A percentile compares a stretch with the other conserved stretches of the same genome.
Conservation (phyloP, 2,113 vertebrate genomes). For the Otis tarda region DNA sequence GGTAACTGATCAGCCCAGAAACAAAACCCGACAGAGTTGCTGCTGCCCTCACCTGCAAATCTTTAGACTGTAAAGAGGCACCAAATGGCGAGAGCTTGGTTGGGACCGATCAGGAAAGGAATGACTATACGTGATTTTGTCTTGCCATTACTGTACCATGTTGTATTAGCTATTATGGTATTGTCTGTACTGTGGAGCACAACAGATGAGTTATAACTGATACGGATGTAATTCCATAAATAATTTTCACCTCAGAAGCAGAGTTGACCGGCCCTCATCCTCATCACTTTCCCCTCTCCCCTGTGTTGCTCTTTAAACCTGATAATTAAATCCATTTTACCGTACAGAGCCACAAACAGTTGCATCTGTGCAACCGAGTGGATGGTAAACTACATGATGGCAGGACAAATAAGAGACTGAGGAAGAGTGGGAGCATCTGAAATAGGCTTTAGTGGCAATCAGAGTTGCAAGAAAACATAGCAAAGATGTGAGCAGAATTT, state of each 20-base stretch:
- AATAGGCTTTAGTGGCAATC: background rate
- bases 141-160: fast-evolving
- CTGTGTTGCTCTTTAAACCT: background rate
- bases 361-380: background rate
- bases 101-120: background rate
- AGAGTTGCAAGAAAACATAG: background rate
- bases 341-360: background rate
- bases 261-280: background rate
- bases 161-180: background rate
- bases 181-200: background rate
- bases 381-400: background rate
- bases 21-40: background rate
- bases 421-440: background rate
- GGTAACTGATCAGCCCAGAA: background rate
- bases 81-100: fast-evolving
- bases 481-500: background rate
- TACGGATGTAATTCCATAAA: background rate
- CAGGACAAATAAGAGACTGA: background rate
- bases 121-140: background rate
- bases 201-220: background rate
- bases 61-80: background rate
- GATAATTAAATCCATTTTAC: background rate
- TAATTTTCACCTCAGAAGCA: background rate
- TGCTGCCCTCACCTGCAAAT: fast-evolving
- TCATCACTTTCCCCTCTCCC: background rate